Percentiles rank a stretch among this genome's conserved stretches.
These are phyloP conservation scores for Phytoseiulus persimilis DNA, from an alignment of 2,888 invertebrate genomes.

Conservation along the genomic window DNA sequence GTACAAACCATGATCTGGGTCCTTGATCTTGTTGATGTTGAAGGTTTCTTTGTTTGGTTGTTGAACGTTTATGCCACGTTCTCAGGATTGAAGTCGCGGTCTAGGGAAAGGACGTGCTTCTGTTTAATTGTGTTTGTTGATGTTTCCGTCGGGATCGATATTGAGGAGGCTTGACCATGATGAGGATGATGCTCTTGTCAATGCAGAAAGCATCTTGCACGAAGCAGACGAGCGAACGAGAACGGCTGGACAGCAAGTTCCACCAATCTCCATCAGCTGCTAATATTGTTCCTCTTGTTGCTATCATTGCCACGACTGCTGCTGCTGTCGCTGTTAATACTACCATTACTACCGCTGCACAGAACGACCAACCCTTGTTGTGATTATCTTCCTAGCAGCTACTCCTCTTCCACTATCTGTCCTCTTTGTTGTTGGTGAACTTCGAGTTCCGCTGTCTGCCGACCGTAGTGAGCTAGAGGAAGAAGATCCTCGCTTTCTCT, in stretches of 20 bases:
- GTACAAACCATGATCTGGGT: no score
- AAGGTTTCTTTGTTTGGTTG: no score
- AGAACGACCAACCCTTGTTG: not conserved
- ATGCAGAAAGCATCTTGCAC: not conserved
- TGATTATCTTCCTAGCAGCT: not conserved
- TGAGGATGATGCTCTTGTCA: slow-evolving; percentile 9
- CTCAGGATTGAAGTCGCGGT: not conserved
- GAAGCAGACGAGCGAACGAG: not conserved
- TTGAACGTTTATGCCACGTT: no score
- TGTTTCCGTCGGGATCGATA: slow-evolving; percentile 7
- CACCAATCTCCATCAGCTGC: not conserved
- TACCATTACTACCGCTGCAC: slow-evolving; percentile 17
- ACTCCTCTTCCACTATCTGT: not conserved
- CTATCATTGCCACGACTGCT: slow-evolving; percentile 11
- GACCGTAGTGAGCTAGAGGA: not conserved
- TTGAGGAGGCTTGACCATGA: not conserved
- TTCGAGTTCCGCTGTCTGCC: not conserved
- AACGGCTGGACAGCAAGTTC: slow-evolving; percentile 27
- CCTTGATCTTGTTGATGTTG: no score
- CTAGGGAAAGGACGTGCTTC: not conserved
- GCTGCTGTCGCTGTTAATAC: not conserved
- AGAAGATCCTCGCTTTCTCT: not conserved
- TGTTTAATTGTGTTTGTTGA: not conserved
- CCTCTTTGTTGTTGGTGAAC: not conserved
- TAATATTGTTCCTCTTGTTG: not conserved